Evolutionary conservation across 2,797 vertebrate genomes (phyloP).

Genomic region (Tachyglossus aculeatus): DNA sequence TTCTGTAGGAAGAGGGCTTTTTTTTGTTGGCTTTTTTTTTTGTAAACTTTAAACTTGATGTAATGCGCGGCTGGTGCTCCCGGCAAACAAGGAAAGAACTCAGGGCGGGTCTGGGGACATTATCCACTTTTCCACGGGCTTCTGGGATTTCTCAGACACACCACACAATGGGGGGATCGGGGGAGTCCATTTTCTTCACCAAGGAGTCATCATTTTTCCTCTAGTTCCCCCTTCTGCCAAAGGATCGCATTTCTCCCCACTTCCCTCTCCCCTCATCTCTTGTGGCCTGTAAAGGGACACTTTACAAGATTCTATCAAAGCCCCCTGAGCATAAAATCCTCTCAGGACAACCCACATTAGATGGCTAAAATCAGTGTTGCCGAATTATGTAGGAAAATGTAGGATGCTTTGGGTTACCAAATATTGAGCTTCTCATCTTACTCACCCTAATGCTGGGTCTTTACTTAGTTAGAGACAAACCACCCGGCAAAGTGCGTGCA

Average conservation of each 20-base stretch:
- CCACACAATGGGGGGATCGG: background rate
- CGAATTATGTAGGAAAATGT: too few relatives aligned
- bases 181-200: slow-evolving; percentile 24
- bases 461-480: background rate
- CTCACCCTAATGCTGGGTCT: background rate
- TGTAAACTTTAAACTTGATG: slow-evolving; percentile 39
- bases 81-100: background rate
- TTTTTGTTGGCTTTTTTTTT: too few relatives aligned
- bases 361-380: too few relatives aligned
- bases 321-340: background rate
- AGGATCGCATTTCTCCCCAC: too few relatives aligned
- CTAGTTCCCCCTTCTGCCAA: slow-evolving; percentile 21
- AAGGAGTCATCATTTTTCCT: slow-evolving; percentile 42
- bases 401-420: too few relatives aligned
- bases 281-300: background rate
- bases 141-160: background rate
- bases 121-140: background rate
- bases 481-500: too few relatives aligned
- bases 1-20: slow-evolving; percentile 23
- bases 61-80: slow-evolving; percentile 18
- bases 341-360: background rate
- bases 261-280: slow-evolving; percentile 19
- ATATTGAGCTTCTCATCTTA: background rate
- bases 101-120: background rate
- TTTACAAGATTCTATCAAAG: background rate